Conservation (phyloP, 2,797 vertebrate species). For the Squalus acanthias region DNA sequence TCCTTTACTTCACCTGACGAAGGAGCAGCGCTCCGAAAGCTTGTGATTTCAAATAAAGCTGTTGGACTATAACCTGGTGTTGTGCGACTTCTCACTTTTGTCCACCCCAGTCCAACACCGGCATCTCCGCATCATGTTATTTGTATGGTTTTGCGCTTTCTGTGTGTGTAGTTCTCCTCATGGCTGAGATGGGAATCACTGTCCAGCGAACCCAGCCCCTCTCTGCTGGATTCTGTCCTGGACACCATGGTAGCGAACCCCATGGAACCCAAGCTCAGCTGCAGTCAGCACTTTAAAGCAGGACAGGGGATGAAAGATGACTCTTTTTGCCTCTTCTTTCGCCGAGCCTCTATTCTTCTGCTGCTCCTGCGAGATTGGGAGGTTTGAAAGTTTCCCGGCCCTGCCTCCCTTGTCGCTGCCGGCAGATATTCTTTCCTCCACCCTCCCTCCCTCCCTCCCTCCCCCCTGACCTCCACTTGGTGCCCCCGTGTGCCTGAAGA, state of each 20-base stretch:
- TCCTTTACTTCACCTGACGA: too few relatives aligned
- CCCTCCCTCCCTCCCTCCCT: neutral
- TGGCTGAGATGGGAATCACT: neutral
- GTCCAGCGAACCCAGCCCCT: neutral
- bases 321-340: neutral
- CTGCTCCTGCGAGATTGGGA: neutral
- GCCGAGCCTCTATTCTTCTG: too few relatives aligned
- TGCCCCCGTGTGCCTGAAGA: neutral
- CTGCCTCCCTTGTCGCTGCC: neutral
- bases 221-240: neutral
- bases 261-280: neutral
- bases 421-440: neutral
- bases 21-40: too few relatives aligned
- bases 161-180: neutral
- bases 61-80: too few relatives aligned
- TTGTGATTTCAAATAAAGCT: too few relatives aligned
- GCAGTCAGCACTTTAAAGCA: neutral
- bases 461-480: neutral
- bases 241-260: too few relatives aligned
- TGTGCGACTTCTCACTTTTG: too few relatives aligned
- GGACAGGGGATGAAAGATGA: neutral
- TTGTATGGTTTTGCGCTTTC: neutral
- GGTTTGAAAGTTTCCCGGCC: neutral
- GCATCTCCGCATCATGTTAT: too few relatives aligned
- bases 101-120: too few relatives aligned